Conservation (phyloP, 1,140 invertebrate genomes). For the Magallana gigas region DNA sequence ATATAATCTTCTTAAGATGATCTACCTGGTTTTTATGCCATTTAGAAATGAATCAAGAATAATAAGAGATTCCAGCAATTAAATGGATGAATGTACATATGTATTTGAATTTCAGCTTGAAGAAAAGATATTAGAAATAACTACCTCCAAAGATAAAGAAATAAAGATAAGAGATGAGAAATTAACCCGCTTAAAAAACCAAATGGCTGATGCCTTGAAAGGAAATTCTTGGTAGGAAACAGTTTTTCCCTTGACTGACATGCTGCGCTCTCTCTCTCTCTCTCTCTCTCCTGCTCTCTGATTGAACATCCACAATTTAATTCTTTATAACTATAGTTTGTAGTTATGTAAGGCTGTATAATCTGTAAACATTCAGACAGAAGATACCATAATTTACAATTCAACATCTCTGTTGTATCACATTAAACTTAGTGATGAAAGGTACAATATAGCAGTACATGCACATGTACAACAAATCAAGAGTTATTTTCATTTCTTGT, state of each 20-base stretch:
- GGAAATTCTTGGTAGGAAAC: constrained; percentile 73
- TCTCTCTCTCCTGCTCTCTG: too few species aligned
- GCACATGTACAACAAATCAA: background rate
- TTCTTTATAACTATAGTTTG: too few species aligned
- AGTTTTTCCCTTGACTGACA: too few species aligned
- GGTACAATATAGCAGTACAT: too few species aligned
- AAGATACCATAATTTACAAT: too few species aligned
- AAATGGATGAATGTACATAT: constrained; percentile 7
- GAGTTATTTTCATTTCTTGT: background rate
- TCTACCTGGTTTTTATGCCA: background rate
- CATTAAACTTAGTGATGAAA: too few species aligned
- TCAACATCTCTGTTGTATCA: too few species aligned
- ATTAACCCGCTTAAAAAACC: constrained; percentile 70
- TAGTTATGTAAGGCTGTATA: too few species aligned
- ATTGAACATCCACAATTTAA: too few species aligned
- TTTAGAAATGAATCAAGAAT: background rate
- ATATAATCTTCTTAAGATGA: background rate
- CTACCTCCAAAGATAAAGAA: constrained; percentile 66
- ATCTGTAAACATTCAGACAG: too few species aligned
- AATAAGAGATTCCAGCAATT: background rate
- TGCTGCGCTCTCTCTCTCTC: too few species aligned
- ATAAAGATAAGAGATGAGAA: constrained; percentile 72
- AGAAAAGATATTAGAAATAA: constrained; percentile 60
- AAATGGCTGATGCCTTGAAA: constrained; percentile 76
- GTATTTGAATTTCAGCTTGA: constrained; percentile 60